A percentile compares a stretch with the other conserved stretches of the same genome.
phyloP scores from a whole-genome alignment of 2,888 invertebrate species.

The Temnothorax unifasciatus region DNA sequence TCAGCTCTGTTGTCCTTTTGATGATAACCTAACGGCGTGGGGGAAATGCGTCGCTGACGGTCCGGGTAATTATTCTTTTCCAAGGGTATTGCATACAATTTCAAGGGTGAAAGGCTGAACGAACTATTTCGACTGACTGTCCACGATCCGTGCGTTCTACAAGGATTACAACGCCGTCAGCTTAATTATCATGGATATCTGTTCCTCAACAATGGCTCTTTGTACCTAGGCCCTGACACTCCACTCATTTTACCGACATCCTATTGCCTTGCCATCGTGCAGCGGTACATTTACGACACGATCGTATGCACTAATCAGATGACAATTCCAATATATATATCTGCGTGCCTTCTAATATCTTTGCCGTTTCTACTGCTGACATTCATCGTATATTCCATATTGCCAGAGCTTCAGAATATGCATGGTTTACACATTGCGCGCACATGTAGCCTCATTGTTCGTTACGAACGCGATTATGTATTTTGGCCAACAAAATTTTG shows the following conservation, averaged over 20 bases:
- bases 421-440: slow-evolving; percentile 82
- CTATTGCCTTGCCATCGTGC: slow-evolving; percentile 72
- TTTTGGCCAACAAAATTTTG: slow-evolving; percentile 70
- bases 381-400: slow-evolving; percentile 80
- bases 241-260: not conserved
- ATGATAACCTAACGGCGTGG: not conserved
- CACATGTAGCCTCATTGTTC: slow-evolving; percentile 78
- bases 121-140: not conserved
- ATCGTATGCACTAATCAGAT: slow-evolving; percentile 67
- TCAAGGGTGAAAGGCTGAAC: not conserved
- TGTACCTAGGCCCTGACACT: slow-evolving; percentile 45
- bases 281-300: slow-evolving; percentile 53
- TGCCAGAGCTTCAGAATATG: slow-evolving; percentile 82
- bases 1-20: slow-evolving; percentile 74
- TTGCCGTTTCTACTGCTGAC: slow-evolving; percentile 81
- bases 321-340: slow-evolving; percentile 18
- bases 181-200: slow-evolving; percentile 68
- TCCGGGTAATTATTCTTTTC: slow-evolving; percentile 58
- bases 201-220: slow-evolving; percentile 74
- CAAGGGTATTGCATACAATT: slow-evolving; percentile 44
- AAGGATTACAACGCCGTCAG: slow-evolving; percentile 25
- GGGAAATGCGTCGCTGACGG: slow-evolving; percentile 7
- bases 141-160: slow-evolving; percentile 65
- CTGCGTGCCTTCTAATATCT: slow-evolving; percentile 79
- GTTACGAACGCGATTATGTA: slow-evolving; percentile 73